A percentile compares a stretch with the other conserved stretches of the same genome.
These are phyloP conservation scores for Luffia ferchaultella DNA, from an alignment of 2,888 invertebrate genomes.

Conservation along the genomic window DNA sequence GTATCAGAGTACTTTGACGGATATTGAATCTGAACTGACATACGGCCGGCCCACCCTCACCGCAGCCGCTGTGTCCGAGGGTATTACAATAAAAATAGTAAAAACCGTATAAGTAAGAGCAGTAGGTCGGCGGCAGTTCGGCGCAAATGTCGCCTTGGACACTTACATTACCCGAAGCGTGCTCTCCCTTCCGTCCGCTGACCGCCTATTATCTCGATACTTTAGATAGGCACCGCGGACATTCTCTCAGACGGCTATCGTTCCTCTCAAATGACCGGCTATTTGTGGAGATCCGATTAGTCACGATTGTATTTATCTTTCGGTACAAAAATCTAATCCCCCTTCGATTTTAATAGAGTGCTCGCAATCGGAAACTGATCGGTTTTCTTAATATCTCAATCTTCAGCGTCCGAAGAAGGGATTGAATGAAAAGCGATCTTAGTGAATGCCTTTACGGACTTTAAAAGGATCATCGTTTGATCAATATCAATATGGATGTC, in stretches of 20 bases:
- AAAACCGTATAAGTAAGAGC: constrained; percentile 67
- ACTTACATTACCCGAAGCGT: constrained; percentile 58
- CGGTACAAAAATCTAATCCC: constrained; percentile 45
- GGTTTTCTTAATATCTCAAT: constrained; percentile 21
- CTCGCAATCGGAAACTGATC: constrained; percentile 27
- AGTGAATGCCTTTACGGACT: constrained; percentile 27
- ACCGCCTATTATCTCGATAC: constrained; percentile 57
- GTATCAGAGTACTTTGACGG: neutral
- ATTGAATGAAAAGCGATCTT: constrained; percentile 42
- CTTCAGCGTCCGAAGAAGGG: constrained; percentile 38
- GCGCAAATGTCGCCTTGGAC: constrained; percentile 65
- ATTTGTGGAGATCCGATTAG: constrained; percentile 62
- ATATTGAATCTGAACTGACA: neutral
- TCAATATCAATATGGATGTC: neutral
- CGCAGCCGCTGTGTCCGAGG: constrained; percentile 25
- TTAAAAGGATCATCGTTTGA: neutral
- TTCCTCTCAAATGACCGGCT: constrained; percentile 54
- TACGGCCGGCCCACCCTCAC: neutral
- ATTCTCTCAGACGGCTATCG: constrained; percentile 46
- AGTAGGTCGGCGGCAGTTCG: constrained; percentile 62
- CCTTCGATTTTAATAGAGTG: constrained; percentile 25
- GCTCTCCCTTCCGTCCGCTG: neutral
- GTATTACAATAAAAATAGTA: constrained; percentile 74
- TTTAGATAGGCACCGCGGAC: constrained; percentile 60
- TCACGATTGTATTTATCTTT: constrained; percentile 59